A percentile compares a stretch with the other conserved stretches of the same genome.
phyloP scores from a whole-genome alignment of 64 coral and sea anemone genomes.

The Pachyseris speciosa region DNA sequence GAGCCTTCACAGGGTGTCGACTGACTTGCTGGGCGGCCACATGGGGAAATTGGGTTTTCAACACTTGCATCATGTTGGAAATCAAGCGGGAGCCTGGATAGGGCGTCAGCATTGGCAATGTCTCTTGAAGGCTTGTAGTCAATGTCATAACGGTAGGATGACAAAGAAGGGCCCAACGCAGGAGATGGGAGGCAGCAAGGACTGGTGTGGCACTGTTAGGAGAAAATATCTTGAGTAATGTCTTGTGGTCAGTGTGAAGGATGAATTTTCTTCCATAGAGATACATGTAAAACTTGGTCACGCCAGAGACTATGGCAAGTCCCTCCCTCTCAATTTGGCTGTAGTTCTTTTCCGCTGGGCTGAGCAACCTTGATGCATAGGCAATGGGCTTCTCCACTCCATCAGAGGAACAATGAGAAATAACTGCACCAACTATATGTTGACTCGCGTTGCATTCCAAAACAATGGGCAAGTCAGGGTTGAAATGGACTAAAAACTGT shows the following conservation, averaged over 20 bases:
- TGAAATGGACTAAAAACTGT: background rate
- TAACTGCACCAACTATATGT: slow-evolving; percentile 12
- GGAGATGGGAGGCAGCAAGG: slow-evolving; percentile 38
- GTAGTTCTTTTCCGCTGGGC: slow-evolving; percentile 38
- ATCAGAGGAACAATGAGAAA: slow-evolving; percentile 13
- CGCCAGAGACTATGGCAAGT: slow-evolving; percentile 48
- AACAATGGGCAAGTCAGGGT: slow-evolving; percentile 19
- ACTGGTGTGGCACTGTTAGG: slow-evolving; percentile 30
- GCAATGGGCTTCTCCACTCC: slow-evolving; percentile 43
- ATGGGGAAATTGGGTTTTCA: background rate
- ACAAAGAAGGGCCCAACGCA: slow-evolving; percentile 53
- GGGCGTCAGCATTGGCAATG: background rate
- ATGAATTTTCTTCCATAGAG: slow-evolving; percentile 42
- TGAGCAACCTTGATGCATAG: slow-evolving; percentile 49
- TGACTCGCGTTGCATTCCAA: slow-evolving; percentile 5
- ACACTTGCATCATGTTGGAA: slow-evolving; percentile 1
- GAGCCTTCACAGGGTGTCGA: slow-evolving; percentile 19
- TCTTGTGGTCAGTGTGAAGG: background rate
- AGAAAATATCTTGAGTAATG: slow-evolving; percentile 9
- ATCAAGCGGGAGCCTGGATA: background rate
- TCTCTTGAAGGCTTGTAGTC: background rate
- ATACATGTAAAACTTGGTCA: slow-evolving; percentile 68
- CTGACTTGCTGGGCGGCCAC: slow-evolving; percentile 4
- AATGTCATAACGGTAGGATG: slow-evolving; percentile 7
- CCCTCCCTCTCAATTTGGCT: slow-evolving; percentile 63